A percentile compares a stretch with the other conserved stretches of the same genome.
Evolutionary conservation across 2,888 invertebrate species (phyloP).

Genomic region (Ophioninae sp.): DNA sequence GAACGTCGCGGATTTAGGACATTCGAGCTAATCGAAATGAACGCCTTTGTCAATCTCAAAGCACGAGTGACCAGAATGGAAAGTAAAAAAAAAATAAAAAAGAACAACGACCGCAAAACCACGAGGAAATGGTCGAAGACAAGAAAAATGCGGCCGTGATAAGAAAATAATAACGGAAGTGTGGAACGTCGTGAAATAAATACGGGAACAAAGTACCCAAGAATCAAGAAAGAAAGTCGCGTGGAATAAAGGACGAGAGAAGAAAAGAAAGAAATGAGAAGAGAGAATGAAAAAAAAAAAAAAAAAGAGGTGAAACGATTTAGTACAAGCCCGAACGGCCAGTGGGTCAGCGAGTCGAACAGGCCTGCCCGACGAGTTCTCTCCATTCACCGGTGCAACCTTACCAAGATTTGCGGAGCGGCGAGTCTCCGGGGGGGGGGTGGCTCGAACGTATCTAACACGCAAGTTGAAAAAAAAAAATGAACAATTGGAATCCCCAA

Average conservation of each 20-base stretch:
- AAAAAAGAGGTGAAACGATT: conserved; percentile 56
- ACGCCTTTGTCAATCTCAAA: not conserved
- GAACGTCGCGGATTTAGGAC: conserved; percentile 48
- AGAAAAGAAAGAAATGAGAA: conserved; percentile 34
- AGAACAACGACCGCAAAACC: conserved; percentile 16
- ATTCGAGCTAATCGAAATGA: conserved; percentile 54
- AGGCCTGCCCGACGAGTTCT: conserved; percentile 53
- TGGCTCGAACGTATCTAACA: not conserved
- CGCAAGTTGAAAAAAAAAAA: not conserved
- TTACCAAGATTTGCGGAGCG: conserved; percentile 42
- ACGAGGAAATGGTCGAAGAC: conserved; percentile 14
- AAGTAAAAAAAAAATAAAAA: conserved; percentile 26
- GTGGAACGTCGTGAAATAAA: conserved; percentile 27
- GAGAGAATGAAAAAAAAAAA: conserved; percentile 15
- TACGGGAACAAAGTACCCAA: not conserved
- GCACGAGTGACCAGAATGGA: conserved; percentile 10
- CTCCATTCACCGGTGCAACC: conserved; percentile 63
- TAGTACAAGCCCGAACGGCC: conserved; percentile 64
- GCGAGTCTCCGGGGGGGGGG: not conserved
- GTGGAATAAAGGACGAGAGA: conserved; percentile 41
- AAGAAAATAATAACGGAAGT: conserved; percentile 39
- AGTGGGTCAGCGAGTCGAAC: conserved; percentile 66
- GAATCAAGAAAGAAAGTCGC: conserved; percentile 11
- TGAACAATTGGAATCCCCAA: not conserved
- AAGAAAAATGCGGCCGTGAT: conserved; percentile 6